Evolutionary conservation across 1,140 invertebrate genomes (phyloP).

Genomic region (Lasioglossum albipes): DNA sequence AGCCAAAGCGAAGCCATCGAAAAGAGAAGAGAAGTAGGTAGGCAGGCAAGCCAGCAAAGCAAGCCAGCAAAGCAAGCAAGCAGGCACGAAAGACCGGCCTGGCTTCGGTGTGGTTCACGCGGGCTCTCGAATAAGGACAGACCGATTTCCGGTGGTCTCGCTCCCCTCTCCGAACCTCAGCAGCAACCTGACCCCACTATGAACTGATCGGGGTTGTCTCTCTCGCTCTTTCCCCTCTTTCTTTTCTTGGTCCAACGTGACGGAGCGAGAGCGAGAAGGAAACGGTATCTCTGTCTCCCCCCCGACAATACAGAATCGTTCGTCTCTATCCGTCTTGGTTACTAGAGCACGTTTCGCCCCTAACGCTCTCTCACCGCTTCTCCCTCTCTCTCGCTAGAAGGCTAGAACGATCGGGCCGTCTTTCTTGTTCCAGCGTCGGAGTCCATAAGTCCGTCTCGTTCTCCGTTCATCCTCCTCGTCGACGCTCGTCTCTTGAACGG

Average conservation of each 20-base stretch:
- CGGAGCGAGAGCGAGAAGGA: background rate
- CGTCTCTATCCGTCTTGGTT: conserved; percentile 47
- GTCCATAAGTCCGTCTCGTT: background rate
- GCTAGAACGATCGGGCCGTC: conserved; percentile 8
- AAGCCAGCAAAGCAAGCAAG: too few relatives aligned
- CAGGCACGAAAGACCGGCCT: conserved; percentile 46
- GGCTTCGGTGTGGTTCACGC: conserved; percentile 65
- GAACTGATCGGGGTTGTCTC: conserved; percentile 33
- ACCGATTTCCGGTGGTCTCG: conserved; percentile 73
- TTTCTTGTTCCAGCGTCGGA: background rate
- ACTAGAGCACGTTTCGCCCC: conserved; percentile 35
- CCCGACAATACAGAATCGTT: background rate
- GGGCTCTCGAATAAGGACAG: conserved; percentile 70
- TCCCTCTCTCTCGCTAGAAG: background rate
- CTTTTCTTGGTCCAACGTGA: conserved; percentile 34
- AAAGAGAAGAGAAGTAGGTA: conserved; percentile 31
- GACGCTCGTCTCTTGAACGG: conserved; percentile 20
- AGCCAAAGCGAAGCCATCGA: conserved; percentile 46
- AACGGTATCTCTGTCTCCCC: background rate
- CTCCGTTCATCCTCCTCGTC: conserved; percentile 1
- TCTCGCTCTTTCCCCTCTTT: conserved; percentile 31
- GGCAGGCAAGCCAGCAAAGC: background rate
- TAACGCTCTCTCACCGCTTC: background rate
- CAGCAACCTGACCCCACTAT: conserved; percentile 47
- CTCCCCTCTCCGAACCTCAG: conserved; percentile 37